Percentiles rank a stretch among this genome's conserved stretches.
These are phyloP conservation scores for Heliconius himera DNA, from an alignment of 1,140 invertebrate genomes.

Conservation along the genomic window DNA sequence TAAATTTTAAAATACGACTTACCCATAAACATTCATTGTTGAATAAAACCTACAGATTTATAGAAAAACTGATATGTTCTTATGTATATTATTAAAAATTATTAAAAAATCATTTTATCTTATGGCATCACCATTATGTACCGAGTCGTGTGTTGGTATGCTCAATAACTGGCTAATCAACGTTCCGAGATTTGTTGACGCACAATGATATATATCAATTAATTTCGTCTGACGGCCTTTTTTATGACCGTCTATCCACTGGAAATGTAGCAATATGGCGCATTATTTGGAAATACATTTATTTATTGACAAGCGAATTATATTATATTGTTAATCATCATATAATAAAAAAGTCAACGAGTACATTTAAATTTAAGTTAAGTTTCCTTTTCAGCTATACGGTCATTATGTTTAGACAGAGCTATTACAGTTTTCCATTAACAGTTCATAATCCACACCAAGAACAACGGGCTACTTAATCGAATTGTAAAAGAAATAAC, in stretches of 20 bases:
- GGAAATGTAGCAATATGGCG: conserved; percentile 19
- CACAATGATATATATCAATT: conserved; percentile 67
- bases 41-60: not conserved
- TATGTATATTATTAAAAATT: not conserved
- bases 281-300: not conserved
- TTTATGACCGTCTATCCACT: conserved; percentile 37
- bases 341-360: too few species aligned
- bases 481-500: too few species aligned
- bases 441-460: too few species aligned
- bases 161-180: conserved; percentile 43
- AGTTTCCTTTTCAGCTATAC: too few species aligned
- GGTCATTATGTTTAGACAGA: too few species aligned
- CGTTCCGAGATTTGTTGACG: conserved; percentile 54
- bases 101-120: conserved; percentile 29
- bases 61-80: not conserved
- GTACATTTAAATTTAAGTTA: too few species aligned
- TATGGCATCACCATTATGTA: conserved; percentile 26
- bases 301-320: too few species aligned
- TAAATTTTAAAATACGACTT: conserved; percentile 25
- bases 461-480: too few species aligned
- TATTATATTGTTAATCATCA: too few species aligned
- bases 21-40: conserved; percentile 37
- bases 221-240: conserved; percentile 56
- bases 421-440: too few species aligned
- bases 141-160: conserved; percentile 20